phyloP scores from a whole-genome alignment of 2,888 invertebrate species.

The Hypena proboscidalis region DNA sequence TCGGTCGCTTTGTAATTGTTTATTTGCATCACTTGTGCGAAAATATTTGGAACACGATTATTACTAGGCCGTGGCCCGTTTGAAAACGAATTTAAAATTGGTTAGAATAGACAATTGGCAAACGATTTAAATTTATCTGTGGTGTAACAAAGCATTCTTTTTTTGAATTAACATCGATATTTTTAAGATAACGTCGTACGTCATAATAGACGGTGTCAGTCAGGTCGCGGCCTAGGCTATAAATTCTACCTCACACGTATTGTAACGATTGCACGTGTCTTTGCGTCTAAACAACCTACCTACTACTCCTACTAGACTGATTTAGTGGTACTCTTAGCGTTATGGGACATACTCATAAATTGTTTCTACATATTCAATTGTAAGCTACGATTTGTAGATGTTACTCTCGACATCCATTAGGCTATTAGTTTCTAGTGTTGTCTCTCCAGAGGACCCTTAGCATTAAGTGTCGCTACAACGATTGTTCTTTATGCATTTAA shows the following conservation, averaged over 20 bases:
- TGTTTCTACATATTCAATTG: constrained; percentile 62
- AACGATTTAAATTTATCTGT: not conserved
- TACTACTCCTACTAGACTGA: constrained; percentile 82
- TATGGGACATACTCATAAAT: constrained; percentile 58
- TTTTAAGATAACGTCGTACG: too few species aligned
- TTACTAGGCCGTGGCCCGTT: constrained; percentile 26
- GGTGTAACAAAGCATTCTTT: not conserved
- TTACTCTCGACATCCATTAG: constrained; percentile 49
- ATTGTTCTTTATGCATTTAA: constrained; percentile 71
- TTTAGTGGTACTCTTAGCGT: constrained; percentile 75
- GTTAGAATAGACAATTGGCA: not conserved
- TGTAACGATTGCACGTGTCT: constrained; percentile 67
- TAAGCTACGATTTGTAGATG: constrained; percentile 60
- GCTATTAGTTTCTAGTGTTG: constrained; percentile 50
- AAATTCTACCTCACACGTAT: constrained; percentile 68
- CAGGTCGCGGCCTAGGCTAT: constrained; percentile 39
- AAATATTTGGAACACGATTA: constrained; percentile 32
- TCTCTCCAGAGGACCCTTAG: constrained; percentile 50
- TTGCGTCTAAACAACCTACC: constrained; percentile 58
- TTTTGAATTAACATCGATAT: not conserved
- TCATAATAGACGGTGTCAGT: constrained; percentile 28
- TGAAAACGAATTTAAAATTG: constrained; percentile 2
- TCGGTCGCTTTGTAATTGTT: not conserved
- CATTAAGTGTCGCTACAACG: constrained; percentile 73
- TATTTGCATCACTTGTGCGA: constrained; percentile 14